Evolutionary conservation across 2,113 vertebrate genomes (phyloP).

Genomic region (Pristiophorus japonicus): DNA sequence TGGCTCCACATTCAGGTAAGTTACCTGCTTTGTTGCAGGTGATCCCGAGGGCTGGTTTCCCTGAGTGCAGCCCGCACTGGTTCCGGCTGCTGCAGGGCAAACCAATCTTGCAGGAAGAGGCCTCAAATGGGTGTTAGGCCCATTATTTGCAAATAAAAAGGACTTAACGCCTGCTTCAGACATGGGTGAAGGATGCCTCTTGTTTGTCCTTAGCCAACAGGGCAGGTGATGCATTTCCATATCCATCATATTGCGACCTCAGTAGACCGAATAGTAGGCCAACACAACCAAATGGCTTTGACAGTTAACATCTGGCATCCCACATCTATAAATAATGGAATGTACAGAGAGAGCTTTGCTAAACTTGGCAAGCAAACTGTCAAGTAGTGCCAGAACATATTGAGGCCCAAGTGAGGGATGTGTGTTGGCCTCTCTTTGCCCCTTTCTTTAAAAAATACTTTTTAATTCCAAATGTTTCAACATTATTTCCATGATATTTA

Average conservation of each 20-base stretch:
- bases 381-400: background rate
- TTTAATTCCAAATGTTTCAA: background rate
- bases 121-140: background rate
- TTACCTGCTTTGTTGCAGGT: background rate
- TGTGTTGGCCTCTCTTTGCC: background rate
- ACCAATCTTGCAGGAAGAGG: background rate
- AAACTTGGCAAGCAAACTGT: constrained; percentile 3
- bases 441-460: background rate
- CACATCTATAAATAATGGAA: background rate
- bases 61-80: background rate
- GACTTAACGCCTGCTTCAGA: background rate
- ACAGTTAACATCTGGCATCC: background rate
- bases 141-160: background rate
- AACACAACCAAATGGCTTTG: background rate
- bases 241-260: background rate
- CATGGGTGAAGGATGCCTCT: background rate
- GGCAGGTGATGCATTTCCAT: background rate
- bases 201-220: background rate
- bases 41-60: background rate
- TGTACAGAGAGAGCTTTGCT: background rate
- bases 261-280: background rate
- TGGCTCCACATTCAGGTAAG: background rate
- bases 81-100: background rate
- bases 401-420: background rate
- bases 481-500: background rate